Evolutionary conservation across 2,797 vertebrate genomes (phyloP), one percentile per base, ranked within the genome.

Genomic region (Gallinago stenura): DNA sequence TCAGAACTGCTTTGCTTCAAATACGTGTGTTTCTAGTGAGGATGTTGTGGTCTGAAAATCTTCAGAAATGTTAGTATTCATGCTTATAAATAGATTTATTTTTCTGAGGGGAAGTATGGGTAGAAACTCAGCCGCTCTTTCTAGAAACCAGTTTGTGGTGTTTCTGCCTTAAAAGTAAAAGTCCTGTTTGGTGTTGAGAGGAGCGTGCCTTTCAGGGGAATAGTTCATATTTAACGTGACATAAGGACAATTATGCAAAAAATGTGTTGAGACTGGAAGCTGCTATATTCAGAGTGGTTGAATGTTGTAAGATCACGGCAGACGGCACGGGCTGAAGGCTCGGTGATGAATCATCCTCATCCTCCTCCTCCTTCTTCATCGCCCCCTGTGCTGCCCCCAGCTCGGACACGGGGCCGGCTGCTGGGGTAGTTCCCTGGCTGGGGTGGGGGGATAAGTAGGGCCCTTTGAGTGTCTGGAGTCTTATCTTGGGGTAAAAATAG

Each of bases 11-110:
- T 33, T 25, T 28, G 45, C 75, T 69, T 61, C 17, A 26, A 72
- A 61, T 25, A 8, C 3, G 0, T 3, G 2, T 1, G 22, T 62
- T 79, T 37, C 53, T 50, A 30, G 6, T 2, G 21, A 28, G 50
- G 31, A 4, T 35, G 1, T 15, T 57, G 17, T 8, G 80, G 11
- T 21, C 76, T 80, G 68, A 37, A 69, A 62, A 75, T 46, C 51
- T 65, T 25, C 60, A 66, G 3, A 9, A 45, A 7, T 2, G 5
- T 31, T 8, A 4, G 35, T 12, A 1, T 17, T 69, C 57, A 4
- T 28, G 0, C 50, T 33, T 21, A 4, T 0, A 16, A 58, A 20
- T 3, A 33, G 51, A 18, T 56, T 35, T 9, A 1, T 85, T 91
- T 92, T 45, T 19, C 51, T 9, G 46, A 56, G 45, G 43, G 43